Base-by-base conservation (phyloP, 2,888 invertebrate genomes). In the Philonicus albiceps region DNA sequence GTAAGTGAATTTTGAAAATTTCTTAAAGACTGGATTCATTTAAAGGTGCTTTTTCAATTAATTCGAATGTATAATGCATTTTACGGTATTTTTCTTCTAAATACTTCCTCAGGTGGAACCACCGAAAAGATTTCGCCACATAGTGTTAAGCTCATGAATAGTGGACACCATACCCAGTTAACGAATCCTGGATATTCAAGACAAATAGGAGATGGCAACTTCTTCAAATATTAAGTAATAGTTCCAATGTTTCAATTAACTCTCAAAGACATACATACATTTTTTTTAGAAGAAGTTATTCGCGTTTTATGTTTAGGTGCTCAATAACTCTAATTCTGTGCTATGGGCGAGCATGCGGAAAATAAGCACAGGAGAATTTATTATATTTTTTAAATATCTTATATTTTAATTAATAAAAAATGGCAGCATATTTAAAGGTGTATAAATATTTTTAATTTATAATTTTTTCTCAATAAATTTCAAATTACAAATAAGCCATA, bases 151-250 rank as follows among this genome's bases (percentile, higher is more conserved):
- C 92, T 96, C 86, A 96, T 96, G 93, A 96, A 96, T 91, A 95
- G 95, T n/a, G 96, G 96, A 4, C 95, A 96, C 53, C 96, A 96
- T 91, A 95, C 95, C 16, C 96, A 96, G 88, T 94, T 96, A 91
- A 96, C 96, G 31, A 96, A 96, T 91, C 96, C 96, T 87, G 97
- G 97, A 2, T 97, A 95, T 92, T 96, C 96, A 87, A 94, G 97
- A 89, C 96, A 97, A 91, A 94, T 95, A 7, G 95, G 95, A 73
- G 96, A 95, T 89, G 96, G 96, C 89, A 95, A 94, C 81, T 94
- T 95, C 87, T 96, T 95, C 92, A 95, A 95, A 90, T 96, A 96
- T 91, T 95, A 93, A 90, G 2, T 40, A 75, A 75, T 30, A 73
- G 13, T 19, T 31, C 30, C 8, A 22, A 27, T 6, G 49, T 37